These are phyloP conservation scores for Synanthedon andrenaeformis DNA, from an alignment of 2,888 invertebrate species.

Conservation along the genomic window DNA sequence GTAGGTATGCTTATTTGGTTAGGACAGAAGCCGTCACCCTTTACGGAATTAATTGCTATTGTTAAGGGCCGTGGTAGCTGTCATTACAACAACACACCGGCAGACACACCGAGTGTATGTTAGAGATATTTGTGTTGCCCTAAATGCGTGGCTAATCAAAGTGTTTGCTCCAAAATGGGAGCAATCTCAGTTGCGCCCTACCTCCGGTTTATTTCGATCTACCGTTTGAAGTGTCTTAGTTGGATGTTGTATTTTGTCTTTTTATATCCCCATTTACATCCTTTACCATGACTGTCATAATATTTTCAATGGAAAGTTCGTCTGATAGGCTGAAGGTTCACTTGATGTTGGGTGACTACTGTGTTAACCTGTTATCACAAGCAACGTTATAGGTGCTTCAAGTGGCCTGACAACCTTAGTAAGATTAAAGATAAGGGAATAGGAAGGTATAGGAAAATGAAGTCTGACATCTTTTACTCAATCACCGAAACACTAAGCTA, in stretches of 20 bases:
- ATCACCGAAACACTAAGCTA: too few species aligned
- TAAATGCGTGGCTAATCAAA: slow-evolving; percentile 20
- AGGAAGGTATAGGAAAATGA: too few species aligned
- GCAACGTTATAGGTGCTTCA: too few species aligned
- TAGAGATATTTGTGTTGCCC: slow-evolving; percentile 24
- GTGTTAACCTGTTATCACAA: too few species aligned
- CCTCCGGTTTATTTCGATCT: slow-evolving; percentile 36
- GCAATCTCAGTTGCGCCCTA: slow-evolving; percentile 13
- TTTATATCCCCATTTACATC: slow-evolving; percentile 19
- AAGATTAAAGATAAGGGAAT: too few species aligned
- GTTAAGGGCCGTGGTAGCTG: slow-evolving; percentile 19
- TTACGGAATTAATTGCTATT: slow-evolving; percentile 34
- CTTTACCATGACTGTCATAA: background rate
- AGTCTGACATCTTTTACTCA: too few species aligned
- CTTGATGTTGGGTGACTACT: background rate
- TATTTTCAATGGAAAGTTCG: background rate
- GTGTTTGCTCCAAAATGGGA: slow-evolving; percentile 38
- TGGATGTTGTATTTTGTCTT: slow-evolving; percentile 20
- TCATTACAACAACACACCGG: slow-evolving; percentile 15
- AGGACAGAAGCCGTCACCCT: slow-evolving; percentile 28
- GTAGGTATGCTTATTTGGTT: slow-evolving; percentile 26
- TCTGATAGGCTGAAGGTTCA: background rate
- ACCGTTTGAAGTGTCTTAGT: slow-evolving; percentile 36
- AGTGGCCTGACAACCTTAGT: too few species aligned
- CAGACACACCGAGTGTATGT: slow-evolving; percentile 13